Percentiles rank a stretch among this genome's conserved stretches.
phyloP scores from a whole-genome alignment of 2,113 vertebrate genomes.

The Gracilinanus agilis region DNA sequence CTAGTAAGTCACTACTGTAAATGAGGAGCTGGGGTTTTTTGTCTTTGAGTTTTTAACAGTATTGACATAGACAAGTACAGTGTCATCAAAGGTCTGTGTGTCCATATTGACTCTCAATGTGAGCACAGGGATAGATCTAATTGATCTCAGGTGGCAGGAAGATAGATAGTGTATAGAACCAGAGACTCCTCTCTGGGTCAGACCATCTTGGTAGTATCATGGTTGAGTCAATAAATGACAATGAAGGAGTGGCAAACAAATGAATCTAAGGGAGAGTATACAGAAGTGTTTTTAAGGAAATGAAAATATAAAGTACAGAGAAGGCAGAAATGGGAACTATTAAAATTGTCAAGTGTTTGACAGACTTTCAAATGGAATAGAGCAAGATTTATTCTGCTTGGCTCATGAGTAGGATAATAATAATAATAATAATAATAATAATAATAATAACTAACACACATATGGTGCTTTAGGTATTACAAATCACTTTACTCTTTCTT shows the following conservation, averaged over 20 bases:
- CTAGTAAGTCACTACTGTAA: background rate
- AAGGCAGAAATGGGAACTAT: background rate
- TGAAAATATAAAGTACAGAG: background rate
- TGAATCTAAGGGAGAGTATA: background rate
- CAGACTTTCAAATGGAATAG: background rate
- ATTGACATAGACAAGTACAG: background rate
- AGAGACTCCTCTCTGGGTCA: background rate
- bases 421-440: background rate
- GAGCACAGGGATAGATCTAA: background rate
- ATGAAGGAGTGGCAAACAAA: background rate
- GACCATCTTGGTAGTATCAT: background rate
- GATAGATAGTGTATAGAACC: background rate
- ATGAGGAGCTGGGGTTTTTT: background rate
- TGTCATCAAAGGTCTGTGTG: background rate
- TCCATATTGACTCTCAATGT: background rate
- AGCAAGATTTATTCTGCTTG: background rate
- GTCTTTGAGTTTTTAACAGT: background rate
- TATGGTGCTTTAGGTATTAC: background rate
- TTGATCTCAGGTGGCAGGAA: background rate
- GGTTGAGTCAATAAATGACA: background rate
- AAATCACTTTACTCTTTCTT: background rate
- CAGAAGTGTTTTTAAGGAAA: background rate
- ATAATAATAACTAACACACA: background rate
- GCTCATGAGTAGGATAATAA: background rate
- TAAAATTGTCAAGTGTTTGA: background rate